phyloP scores from a whole-genome alignment of 1,140 invertebrate species.

The Saccostrea glomerata region DNA sequence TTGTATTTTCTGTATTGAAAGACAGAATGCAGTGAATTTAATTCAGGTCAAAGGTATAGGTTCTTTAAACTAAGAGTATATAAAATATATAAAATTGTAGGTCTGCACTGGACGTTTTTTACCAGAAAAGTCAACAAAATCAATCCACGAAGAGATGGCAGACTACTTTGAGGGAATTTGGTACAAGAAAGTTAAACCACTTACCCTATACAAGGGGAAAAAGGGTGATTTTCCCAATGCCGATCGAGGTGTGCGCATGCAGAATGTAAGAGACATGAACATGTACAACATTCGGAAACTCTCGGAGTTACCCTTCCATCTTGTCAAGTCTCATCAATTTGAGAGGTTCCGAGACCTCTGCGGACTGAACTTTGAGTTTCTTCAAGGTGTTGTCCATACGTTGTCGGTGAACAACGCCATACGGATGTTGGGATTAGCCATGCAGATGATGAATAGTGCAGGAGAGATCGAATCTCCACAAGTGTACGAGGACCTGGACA shows the following conservation, averaged over 20 bases:
- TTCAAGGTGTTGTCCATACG: conserved; percentile 63
- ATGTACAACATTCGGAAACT: conserved; percentile 67
- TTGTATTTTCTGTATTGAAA: too few relatives aligned
- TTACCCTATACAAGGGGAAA: conserved; percentile 69
- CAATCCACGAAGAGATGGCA: conserved; percentile 60
- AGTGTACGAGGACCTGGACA: conserved; percentile 46
- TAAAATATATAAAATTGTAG: background rate
- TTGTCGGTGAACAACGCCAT: conserved; percentile 54
- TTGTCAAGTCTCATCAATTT: conserved; percentile 62
- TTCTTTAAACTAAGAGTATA: background rate
- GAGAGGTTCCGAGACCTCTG: conserved; percentile 57
- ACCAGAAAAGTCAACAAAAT: conserved; percentile 36
- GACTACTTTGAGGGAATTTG: conserved; percentile 71
- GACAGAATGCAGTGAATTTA: too few relatives aligned
- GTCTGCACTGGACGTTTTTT: conserved; percentile 89
- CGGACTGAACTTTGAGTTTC: conserved; percentile 63
- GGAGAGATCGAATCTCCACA: conserved; percentile 44
- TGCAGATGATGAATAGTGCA: conserved; percentile 43
- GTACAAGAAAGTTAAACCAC: conserved; percentile 64
- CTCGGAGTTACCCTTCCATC: conserved; percentile 66
- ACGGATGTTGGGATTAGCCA: conserved; percentile 59
- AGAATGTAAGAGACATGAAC: conserved; percentile 61
- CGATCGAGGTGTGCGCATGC: conserved; percentile 63
- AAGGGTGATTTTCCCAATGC: conserved; percentile 65
- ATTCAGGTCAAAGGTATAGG: too few relatives aligned